phyloP scores from a whole-genome alignment of 92 coral and sea anemone genomes.

The Phenganax stokvisi region DNA sequence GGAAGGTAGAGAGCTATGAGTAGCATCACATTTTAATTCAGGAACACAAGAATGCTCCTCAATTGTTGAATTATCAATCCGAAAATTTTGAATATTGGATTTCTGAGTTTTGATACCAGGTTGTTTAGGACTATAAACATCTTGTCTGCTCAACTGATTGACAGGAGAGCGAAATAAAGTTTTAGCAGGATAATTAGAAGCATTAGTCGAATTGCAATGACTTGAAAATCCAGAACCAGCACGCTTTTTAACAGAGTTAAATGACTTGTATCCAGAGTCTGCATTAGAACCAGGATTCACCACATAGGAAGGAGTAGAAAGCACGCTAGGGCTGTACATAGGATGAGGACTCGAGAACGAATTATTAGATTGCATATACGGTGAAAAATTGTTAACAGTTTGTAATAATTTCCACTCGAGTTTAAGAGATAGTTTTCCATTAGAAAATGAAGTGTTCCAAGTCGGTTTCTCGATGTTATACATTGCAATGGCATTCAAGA shows the following conservation, averaged over 20 bases:
- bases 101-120: no score
- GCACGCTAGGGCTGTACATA: neutral
- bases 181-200: neutral
- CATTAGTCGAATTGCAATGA: neutral
- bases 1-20: no score
- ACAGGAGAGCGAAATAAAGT: neutral
- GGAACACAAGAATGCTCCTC: no score
- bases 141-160: neutral
- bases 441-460: neutral
- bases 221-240: neutral
- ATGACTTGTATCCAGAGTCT: neutral
- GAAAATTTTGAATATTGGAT: no score
- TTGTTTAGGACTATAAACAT: neutral
- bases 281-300: neutral
- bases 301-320: neutral
- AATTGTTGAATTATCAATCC: no score
- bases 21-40: no score
- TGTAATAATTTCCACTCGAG: neutral
- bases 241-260: neutral
- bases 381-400: neutral
- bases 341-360: neutral
- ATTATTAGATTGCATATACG: neutral
- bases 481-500: neutral
- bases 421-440: neutral
- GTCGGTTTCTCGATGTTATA: neutral